Percentiles rank a stretch among this genome's conserved stretches.
Conservation (phyloP, 1,140 invertebrate genomes). For the Microplitis demolitor region DNA sequence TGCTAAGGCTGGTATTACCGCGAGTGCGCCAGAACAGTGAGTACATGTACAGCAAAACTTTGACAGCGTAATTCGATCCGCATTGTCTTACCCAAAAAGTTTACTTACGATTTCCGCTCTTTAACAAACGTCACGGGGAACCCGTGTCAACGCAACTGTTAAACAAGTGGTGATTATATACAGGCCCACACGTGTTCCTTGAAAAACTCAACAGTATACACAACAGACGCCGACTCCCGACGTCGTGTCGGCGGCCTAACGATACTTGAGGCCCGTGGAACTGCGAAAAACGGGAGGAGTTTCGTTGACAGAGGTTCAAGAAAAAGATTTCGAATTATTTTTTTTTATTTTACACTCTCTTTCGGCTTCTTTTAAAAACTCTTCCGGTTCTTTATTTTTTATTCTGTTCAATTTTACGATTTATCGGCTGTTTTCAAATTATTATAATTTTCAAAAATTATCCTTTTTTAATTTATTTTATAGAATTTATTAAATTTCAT, state of each 20-base stretch:
- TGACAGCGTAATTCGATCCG: slow-evolving; percentile 1
- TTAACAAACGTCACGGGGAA: slow-evolving; percentile 6
- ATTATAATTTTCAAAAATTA: too few species aligned
- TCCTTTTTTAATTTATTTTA: too few species aligned
- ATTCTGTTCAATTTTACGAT: too few species aligned
- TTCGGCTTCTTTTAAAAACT: background rate
- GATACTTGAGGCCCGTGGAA: slow-evolving; percentile 2
- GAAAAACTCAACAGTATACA: background rate
- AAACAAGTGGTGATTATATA: background rate
- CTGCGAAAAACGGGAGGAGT: slow-evolving; percentile 22
- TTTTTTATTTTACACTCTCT: too few species aligned
- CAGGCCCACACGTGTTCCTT: background rate
- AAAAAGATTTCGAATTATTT: background rate
- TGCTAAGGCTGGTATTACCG: too few species aligned
- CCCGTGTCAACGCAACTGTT: background rate
- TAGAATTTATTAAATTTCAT: too few species aligned
- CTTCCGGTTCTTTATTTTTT: too few species aligned
- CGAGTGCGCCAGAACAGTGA: too few species aligned
- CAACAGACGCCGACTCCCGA: background rate
- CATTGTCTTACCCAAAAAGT: background rate
- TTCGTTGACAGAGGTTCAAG: slow-evolving; percentile 6
- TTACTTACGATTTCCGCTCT: slow-evolving; percentile 1
- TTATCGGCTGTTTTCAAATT: too few species aligned
- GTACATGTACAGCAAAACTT: too few species aligned
- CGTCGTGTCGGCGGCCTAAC: background rate